Conservation (phyloP, 2,888 invertebrate genomes). For the Entomobrya multifasciata region DNA sequence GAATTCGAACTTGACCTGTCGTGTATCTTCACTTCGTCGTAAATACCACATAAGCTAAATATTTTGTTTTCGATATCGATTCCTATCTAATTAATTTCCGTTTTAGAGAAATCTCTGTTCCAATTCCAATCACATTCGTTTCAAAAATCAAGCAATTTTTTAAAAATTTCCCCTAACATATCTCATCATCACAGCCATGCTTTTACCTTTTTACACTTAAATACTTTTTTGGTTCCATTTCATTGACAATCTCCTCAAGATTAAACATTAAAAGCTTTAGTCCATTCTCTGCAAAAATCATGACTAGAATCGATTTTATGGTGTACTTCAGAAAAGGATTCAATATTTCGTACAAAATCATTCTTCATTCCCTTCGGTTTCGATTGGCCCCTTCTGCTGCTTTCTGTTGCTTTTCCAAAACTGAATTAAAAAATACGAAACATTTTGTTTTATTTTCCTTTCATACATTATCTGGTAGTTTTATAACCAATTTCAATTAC, state of each 20-base stretch:
- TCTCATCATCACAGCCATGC: background rate
- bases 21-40: too few species aligned
- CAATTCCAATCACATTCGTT: slow-evolving; percentile 28
- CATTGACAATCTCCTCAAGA: too few species aligned
- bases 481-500: slow-evolving; percentile 28
- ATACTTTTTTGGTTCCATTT: background rate
- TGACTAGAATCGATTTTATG: too few species aligned
- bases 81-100: too few species aligned
- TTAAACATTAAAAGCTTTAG: too few species aligned
- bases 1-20: too few species aligned
- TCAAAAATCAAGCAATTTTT: background rate
- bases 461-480: too few species aligned
- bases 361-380: background rate
- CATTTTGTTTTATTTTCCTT: too few species aligned
- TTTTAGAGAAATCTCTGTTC: background rate
- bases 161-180: background rate
- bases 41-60: background rate
- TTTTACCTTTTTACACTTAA: background rate
- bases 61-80: background rate
- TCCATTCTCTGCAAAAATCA: too few species aligned
- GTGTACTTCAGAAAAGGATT: too few species aligned
- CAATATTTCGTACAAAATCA: too few species aligned
- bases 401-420: slow-evolving; percentile 67
- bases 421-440: background rate
- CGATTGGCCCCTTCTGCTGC: slow-evolving; percentile 57